Percentiles rank a stretch among this genome's conserved stretches.
These are phyloP conservation scores for Rhagonycha lutea DNA, from an alignment of 2,888 invertebrate genomes.

Conservation along the genomic window DNA sequence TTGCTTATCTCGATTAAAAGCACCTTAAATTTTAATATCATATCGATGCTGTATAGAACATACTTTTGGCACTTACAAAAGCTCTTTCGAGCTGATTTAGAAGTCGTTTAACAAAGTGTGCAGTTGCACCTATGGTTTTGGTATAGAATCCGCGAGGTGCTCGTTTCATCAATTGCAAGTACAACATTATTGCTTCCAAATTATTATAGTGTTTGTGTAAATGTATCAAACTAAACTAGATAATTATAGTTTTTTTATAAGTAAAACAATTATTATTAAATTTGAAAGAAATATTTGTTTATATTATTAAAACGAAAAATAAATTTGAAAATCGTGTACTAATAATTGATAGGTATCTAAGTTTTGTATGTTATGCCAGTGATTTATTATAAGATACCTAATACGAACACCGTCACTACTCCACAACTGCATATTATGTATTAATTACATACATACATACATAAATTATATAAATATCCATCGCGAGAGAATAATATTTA, in stretches of 20 bases:
- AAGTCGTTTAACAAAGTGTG: conserved; percentile 50
- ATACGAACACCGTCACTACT: conserved; percentile 45
- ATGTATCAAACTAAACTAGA: background rate
- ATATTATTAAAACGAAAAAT: background rate
- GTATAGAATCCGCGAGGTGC: conserved; percentile 49
- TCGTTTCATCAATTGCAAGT: conserved; percentile 26
- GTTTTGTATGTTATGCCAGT: conserved; percentile 42
- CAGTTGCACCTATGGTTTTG: conserved; percentile 46
- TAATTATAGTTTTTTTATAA: background rate
- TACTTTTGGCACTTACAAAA: conserved; percentile 35
- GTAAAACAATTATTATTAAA: background rate
- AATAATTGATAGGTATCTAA: conserved; percentile 28
- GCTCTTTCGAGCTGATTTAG: conserved; percentile 38
- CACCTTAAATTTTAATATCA: background rate
- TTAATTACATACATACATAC: conserved; percentile 45
- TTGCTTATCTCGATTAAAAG: background rate
- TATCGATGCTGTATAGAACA: conserved; percentile 21
- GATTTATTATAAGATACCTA: conserved; percentile 39
- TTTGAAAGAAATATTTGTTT: background rate
- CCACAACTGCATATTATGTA: conserved; percentile 47
- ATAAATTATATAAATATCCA: conserved; percentile 46
- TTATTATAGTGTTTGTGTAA: background rate
- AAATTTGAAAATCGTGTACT: background rate
- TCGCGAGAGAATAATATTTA: conserved; percentile 51
- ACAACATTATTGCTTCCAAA: conserved; percentile 3